Base-by-base conservation (phyloP, 1,140 invertebrate species). In the Dryas iulia region DNA sequence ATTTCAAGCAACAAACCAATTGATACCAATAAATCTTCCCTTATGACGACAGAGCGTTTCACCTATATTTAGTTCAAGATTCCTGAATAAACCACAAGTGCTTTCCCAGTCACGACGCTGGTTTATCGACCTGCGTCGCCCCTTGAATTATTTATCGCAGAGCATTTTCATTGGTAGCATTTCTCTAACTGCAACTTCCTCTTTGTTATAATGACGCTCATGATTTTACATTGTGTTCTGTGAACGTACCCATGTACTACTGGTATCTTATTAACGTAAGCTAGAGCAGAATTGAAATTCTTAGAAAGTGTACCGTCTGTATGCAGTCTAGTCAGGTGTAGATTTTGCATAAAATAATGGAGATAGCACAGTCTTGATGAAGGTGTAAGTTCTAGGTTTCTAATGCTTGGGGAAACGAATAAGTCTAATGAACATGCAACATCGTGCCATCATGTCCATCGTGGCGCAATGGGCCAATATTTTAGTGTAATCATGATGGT, bases 121-220 rank as follows among this genome's bases (percentile, higher is more conserved):
- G 76, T 79, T 79, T 83, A 83, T 85, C 78, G 81, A 83, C 76
- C 78, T 59, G 60, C 53, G 71, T 52, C 52, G 59, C 57, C 58
- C 60, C 58, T 75, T 83, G 83, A 86, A 83, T 86, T 76, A 81
- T 85, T 79, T 82, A 81, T 79, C 63, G 63, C 66, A 73, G 53
- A 65, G 68, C 61, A 71, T 74, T 70, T 56, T 54, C 59, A 71
- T 69, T 56, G 62, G 63, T 53, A 68, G 56, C 56, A 69, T 70
- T 76, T 66, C 54, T 74, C 12, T 57, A 59, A 12, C 23, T 31
- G 23, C 35, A 53, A 52, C 31, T 66, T 30, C 57, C 58, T 66
- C 59, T 60, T 68, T 68, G 33, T 60, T 56, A 59, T 58, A 53
- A 59, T 54, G 47, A 60, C 25, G 24, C 21, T 47, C n/a, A 10